These are phyloP conservation scores for Polydrusus tereticollis DNA, from an alignment of 2,888 invertebrate genomes.

Conservation along the genomic window DNA sequence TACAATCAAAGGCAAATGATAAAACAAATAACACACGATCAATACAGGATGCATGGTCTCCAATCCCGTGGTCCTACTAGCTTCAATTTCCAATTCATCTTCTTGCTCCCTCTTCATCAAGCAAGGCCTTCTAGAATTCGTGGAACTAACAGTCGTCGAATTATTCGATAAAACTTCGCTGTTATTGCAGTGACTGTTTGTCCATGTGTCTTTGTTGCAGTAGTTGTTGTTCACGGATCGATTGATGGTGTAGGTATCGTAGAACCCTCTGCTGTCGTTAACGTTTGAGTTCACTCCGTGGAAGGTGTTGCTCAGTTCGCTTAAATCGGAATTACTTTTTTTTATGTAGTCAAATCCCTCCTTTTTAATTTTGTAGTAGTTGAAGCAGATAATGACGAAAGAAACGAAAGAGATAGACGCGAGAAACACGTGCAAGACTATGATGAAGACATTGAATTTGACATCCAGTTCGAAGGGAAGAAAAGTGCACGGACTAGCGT, in stretches of 20 bases:
- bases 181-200: conserved; percentile 40
- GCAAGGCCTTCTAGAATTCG: conserved; percentile 69
- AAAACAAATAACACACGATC: conserved; percentile 71
- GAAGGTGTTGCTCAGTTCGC: conserved; percentile 60
- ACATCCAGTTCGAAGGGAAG: conserved; percentile 68
- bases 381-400: conserved; percentile 64
- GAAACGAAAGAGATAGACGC: conserved; percentile 67
- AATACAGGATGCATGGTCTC: conserved; percentile 69
- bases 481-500: conserved; percentile 64
- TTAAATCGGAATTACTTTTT: conserved; percentile 65
- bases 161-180: conserved; percentile 64
- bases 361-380: conserved; percentile 58
- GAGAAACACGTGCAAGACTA: conserved; percentile 69
- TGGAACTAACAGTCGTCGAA: conserved; percentile 71
- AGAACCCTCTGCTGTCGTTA: conserved; percentile 53
- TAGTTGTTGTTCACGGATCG: conserved; percentile 52
- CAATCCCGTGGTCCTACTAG: conserved; percentile 65
- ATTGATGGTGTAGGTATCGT: conserved; percentile 63
- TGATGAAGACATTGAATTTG: conserved; percentile 69
- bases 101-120: conserved; percentile 62
- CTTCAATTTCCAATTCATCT: conserved; percentile 55
- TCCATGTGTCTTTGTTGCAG: conserved; percentile 45
- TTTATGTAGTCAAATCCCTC: conserved; percentile 64
- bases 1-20: conserved; percentile 74
- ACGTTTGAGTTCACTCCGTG: conserved; percentile 52